These are phyloP conservation scores for Macquaria australasica DNA, from an alignment of 2,113 vertebrate species.

Conservation along the genomic window DNA sequence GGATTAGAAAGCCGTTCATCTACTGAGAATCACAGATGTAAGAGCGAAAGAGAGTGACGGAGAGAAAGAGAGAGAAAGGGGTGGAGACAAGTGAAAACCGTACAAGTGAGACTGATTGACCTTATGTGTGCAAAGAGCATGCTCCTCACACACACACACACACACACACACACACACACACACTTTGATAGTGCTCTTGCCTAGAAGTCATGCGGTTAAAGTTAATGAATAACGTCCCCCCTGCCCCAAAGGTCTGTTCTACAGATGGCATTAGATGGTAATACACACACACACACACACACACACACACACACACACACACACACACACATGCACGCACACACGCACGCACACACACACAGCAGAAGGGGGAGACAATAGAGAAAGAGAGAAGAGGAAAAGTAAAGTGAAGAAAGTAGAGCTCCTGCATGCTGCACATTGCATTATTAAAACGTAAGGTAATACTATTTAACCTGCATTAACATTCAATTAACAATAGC, in stretches of 20 bases:
- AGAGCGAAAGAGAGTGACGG: not conserved
- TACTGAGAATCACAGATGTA: conserved; percentile 43
- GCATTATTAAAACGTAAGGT: conserved; percentile 65
- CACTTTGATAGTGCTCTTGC: conserved; percentile 31
- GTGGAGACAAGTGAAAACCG: conserved; percentile 19
- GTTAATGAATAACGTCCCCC: conserved; percentile 72
- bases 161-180: conserved; percentile 2
- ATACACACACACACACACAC: conserved; percentile 5
- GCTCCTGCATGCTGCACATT: conserved; percentile 14
- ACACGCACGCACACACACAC: conserved; percentile 5
- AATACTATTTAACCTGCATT: conserved; percentile 62
- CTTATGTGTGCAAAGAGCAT: conserved; percentile 34
- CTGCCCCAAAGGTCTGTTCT: conserved; percentile 61
- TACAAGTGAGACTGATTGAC: conserved; percentile 51
- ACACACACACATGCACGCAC: conserved; percentile 9
- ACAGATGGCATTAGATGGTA: conserved; percentile 70
- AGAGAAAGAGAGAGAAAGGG: not conserved
- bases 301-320: conserved; percentile 6
- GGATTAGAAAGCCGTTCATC: conserved; percentile 60
- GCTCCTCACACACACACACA: conserved; percentile 3
- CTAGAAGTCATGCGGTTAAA: conserved; percentile 72
- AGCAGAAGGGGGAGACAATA: not conserved
- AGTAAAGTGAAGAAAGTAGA: conserved; percentile 20
- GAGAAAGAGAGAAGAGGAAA: not conserved
- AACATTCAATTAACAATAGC: conserved; percentile 52